Evolutionary conservation across 1,140 invertebrate genomes (phyloP), one percentile per base, ranked within the genome.

Genomic region (Drosophila persimilis): DNA sequence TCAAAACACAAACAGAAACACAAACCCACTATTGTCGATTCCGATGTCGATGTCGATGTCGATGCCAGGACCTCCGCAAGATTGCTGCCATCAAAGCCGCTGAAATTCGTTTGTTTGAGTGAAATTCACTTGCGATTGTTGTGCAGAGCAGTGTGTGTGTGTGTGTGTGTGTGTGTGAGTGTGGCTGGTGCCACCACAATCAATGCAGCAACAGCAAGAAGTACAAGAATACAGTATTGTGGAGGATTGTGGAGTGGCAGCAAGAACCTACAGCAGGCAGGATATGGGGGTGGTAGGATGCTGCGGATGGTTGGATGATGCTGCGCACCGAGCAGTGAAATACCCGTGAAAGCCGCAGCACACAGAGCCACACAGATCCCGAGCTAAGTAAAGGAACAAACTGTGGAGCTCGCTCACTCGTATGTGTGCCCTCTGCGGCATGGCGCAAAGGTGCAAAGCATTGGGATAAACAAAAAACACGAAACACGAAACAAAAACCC

Each of bases 41-140:
- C 11, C 9, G 35, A 35, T 35, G 31, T 11, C 35, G 35, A 13
- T 13, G 31, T 35, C 31, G 35, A 35, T 35, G 31, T 11, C 31
- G 31, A 35, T 35, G 31, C 9, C 31, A 35, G 35, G 56, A 53
- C 44, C 46, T 22, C 41, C 41, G n/a, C 47, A 52, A 66, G 29
- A 70, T 47, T 56, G 56, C 51, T 50, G 44, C 41, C 44, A 50
- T 56, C 56, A 73, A 66, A 71, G 57, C 47, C 44, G 51, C 64
- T 51, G 60, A 73, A 73, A 57, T 72, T 66, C 61, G 65, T 63
- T 70, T 57, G 47, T 45, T 39, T 54, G 46, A 51, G 39, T 43
- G 17, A 74, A 70, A 70, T 62, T 83, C 74, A 75, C 79, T 83
- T 78, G 70, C 61, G 79, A 83, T 84, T 83, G 79, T 83, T 83